Base-by-base conservation (phyloP, 2,888 invertebrate species). In the Ellobium chinense region DNA sequence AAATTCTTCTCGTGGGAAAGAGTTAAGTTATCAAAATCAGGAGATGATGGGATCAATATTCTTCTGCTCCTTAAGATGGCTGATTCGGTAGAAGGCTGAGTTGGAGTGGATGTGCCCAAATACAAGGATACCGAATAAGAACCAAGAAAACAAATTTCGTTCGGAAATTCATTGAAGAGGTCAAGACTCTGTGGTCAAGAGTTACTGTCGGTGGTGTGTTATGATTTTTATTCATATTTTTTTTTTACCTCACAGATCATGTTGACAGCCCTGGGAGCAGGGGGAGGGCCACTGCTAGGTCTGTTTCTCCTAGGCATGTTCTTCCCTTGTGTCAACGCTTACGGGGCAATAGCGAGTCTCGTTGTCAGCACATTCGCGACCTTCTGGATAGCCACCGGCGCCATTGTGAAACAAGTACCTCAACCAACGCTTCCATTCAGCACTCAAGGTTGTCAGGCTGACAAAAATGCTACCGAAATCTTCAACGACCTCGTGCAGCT, bases 211-310 rank as follows among this genome's bases (percentile, higher is more conserved):
- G n/a, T n/a, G n/a, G n/a, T n/a, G n/a, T n/a, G n/a, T n/a, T n/a
- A n/a, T n/a, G n/a, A n/a, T n/a, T n/a, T n/a, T n/a, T n/a, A n/a
- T n/a, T n/a, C n/a, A n/a, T n/a, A n/a, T n/a, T n/a, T n/a, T n/a
- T n/a, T n/a, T n/a, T 31, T 37, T 31, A n/a, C 21, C 18, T 54
- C 31, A 1, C 85, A 88, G 87, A 88, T 91, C 12, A 89, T 89
- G 84, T 87, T 91, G 54, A 88, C 89, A 66, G 88, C 91, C 1
- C 85, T 91, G 29, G 91, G 91, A 4, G 88, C 90, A 85, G 88
- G 89, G 7, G 90, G 91, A 0, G 90, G 90, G 7, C 91, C 90
- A 0, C 78, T 90, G 24, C 85, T 88, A 5, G 88, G 85, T 18
- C 74, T 88, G 60, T 85, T 90, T 34, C 56, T 87, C 0, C 86